Evolutionary conservation across 30 jellyfish, hydroid and myxozoan genomes (phyloP).

Genomic region (Pseudorhiza aurosa): DNA sequence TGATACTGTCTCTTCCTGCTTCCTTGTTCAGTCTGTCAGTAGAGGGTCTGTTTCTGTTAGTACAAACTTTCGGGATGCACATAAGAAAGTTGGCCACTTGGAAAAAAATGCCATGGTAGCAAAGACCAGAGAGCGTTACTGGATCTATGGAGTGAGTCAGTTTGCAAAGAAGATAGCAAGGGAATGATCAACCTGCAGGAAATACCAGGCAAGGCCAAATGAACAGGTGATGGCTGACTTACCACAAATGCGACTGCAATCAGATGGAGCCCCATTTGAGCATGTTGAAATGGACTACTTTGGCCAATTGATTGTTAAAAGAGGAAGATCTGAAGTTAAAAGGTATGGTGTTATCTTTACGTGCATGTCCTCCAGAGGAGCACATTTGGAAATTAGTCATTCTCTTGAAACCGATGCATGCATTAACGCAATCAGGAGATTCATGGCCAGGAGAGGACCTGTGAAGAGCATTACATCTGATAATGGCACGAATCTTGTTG

Average conservation of each 20-base stretch:
- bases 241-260: conserved; percentile 12
- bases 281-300: conserved; percentile 55
- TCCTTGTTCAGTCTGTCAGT: conserved; percentile 8
- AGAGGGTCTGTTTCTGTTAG: conserved; percentile 42
- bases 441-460: conserved; percentile 50
- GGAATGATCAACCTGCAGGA: conserved; percentile 19
- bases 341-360: conserved; percentile 64
- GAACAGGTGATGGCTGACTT: conserved; percentile 21
- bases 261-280: conserved; percentile 47
- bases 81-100: conserved; percentile 35
- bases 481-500: conserved; percentile 50
- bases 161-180: conserved; percentile 32
- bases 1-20: not conserved
- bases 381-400: conserved; percentile 36
- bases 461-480: conserved; percentile 35
- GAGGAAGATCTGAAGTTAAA: conserved; percentile 35
- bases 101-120: conserved; percentile 32
- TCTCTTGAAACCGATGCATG: conserved; percentile 21
- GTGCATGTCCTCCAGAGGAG: conserved; percentile 55
- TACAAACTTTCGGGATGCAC: conserved; percentile 60
- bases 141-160: conserved; percentile 37
- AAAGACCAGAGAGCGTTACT: conserved; percentile 20
- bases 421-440: conserved; percentile 24
- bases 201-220: conserved; percentile 9
- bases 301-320: conserved; percentile 56